Evolutionary conservation across 2,113 vertebrate genomes (phyloP), one percentile per base, ranked within the genome.

Genomic region (Orthochromis indermauri): DNA sequence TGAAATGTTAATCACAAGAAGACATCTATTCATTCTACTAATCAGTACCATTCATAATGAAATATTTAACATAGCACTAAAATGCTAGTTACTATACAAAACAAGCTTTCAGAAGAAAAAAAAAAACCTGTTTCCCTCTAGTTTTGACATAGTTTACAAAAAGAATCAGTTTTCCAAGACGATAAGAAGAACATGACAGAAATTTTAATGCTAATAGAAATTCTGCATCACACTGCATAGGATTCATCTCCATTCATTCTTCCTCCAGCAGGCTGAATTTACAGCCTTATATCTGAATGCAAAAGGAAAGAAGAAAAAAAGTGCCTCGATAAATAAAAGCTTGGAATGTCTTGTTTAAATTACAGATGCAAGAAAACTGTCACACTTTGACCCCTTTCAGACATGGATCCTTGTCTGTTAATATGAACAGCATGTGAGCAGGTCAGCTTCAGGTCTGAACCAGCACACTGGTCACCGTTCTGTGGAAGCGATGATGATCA

Each of bases 341-440:
- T 80, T 83, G 91, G 90, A 94, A 93, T 87, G 80, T 89, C 66
- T 73, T 12, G 10, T 35, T 54, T 24, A 10, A n/a, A 42, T 53
- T 12, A 80, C 8, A 81, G 8, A 82, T 83, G 5, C 82, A 81
- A 13, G 16, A 49, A 66, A 63, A 85, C 33, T 10, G 3, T 55
- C 10, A 33, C 45, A 33, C 11, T 78, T 28, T 51, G 26, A 51
- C 26, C 16, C 10, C 17, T 51, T 51, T 78, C 17, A 31, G 26
- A 33, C 26, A 9, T 51, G 17, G 26, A 51, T 51, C 45, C 17
- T 9, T n/a, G 10, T 51, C 73, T 49, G 28, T 51, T 31, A 78
- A 78, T 51, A 28, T 47, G 14, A 66, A 49, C 26, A 1, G 24
- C 6, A 19, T 5, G 21, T 49, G 71, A 76, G 0, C 24, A 19